A percentile compares a stretch with the other conserved stretches of the same genome.
Conservation (phyloP, 2,888 invertebrate species). For the Cremastinae sp. region DNA sequence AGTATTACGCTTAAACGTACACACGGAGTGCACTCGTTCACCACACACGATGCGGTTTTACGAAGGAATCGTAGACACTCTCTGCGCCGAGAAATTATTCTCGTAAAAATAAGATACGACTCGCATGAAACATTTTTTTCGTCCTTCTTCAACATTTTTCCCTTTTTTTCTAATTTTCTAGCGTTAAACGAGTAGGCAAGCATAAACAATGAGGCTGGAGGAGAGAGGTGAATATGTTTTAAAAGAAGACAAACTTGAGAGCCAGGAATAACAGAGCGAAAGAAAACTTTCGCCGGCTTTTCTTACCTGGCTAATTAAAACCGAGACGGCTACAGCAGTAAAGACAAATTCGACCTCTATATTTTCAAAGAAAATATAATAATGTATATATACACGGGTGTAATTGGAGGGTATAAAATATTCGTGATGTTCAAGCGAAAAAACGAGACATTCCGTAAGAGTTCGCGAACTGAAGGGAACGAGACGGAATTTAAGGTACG, state of each 20-base stretch:
- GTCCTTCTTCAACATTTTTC: background rate
- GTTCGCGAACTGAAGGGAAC: constrained; percentile 7
- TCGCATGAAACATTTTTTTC: background rate
- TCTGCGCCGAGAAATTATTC: constrained; percentile 11
- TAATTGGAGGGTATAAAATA: background rate
- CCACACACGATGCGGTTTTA: constrained; percentile 9
- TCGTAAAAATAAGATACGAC: background rate
- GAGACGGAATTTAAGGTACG: constrained; percentile 2
- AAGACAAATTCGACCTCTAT: background rate
- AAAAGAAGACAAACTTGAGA: background rate
- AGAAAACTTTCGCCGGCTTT: background rate
- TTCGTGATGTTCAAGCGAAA: background rate
- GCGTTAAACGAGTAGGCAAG: background rate
- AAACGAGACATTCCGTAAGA: constrained; percentile 31
- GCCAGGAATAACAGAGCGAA: constrained; percentile 11
- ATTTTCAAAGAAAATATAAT: constrained; percentile 17
- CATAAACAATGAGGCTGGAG: too few species aligned
- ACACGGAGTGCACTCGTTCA: too few species aligned
- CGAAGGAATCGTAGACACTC: constrained; percentile 19
- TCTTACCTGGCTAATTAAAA: constrained; percentile 39
- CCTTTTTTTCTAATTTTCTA: background rate
- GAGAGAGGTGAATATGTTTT: background rate
- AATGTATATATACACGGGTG: background rate
- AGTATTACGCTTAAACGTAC: too few species aligned
- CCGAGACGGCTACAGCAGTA: background rate